Percentiles rank a stretch among this genome's conserved stretches.
Conservation (phyloP, 1,140 invertebrate genomes). For the Teleopsis dalmanni region DNA sequence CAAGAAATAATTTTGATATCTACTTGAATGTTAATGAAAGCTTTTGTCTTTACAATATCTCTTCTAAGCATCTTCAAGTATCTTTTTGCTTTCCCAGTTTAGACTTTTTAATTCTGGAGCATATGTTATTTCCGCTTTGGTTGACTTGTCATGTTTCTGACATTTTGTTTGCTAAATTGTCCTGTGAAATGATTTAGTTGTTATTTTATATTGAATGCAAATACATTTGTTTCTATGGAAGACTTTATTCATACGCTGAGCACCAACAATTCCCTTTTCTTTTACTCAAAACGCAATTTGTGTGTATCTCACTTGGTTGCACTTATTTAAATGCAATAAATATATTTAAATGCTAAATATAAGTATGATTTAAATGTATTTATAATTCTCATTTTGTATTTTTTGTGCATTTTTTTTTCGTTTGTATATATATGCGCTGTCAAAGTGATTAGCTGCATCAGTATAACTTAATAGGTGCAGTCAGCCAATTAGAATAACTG, state of each 20-base stretch:
- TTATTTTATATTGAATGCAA: constrained; percentile 10
- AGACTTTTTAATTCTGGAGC: not conserved
- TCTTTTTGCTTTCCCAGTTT: not conserved
- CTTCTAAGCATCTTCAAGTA: no score
- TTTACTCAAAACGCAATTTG: not conserved
- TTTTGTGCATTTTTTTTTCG: not conserved
- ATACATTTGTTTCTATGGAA: no score
- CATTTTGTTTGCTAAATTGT: constrained; percentile 15
- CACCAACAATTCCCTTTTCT: not conserved
- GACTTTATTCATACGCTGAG: no score
- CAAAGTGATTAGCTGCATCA: constrained; percentile 13
- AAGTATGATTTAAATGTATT: not conserved
- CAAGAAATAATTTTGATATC: no score
- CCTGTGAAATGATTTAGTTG: constrained; percentile 10
- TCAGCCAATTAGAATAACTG: constrained; percentile 1
- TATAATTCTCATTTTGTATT: not conserved
- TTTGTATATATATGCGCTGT: constrained; percentile 5
- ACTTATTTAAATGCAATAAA: no score
- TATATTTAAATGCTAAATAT: no score
- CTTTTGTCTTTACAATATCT: no score
- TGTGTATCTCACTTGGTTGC: constrained; percentile 1
- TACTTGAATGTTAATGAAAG: no score
- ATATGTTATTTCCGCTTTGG: no score
- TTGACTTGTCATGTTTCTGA: constrained; percentile 15
- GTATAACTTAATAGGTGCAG: constrained; percentile 9